These are phyloP conservation scores for Gymnopithys bicolor DNA, from an alignment of 2,797 vertebrate species.

Conservation along the genomic window DNA sequence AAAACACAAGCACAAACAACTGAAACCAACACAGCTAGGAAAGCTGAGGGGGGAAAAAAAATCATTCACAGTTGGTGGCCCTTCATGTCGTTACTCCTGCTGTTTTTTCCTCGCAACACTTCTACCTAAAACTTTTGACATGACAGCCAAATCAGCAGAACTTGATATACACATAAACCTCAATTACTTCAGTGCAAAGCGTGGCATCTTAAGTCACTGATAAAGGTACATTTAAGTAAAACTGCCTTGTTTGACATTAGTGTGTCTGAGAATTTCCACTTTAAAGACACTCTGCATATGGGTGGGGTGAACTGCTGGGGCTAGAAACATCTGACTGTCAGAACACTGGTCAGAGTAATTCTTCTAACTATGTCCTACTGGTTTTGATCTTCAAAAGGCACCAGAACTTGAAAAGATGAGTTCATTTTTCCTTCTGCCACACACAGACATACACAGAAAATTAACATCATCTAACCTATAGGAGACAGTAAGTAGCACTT, in stretches of 20 bases:
- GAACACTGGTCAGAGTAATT: not conserved
- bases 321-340: not conserved
- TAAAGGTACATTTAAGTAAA: not conserved
- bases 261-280: not conserved
- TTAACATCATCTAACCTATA: not conserved
- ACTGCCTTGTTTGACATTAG: not conserved
- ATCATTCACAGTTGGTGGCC: not conserved
- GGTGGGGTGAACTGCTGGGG: not conserved
- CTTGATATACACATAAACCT: not conserved
- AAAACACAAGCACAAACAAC: not conserved
- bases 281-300: not conserved
- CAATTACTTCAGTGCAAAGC: not conserved
- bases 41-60: not conserved
- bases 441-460: not conserved
- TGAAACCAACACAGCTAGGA: not conserved
- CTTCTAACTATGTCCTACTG: not conserved
- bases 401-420: not conserved
- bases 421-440: not conserved
- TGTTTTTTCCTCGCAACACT: not conserved
- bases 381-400: conserved; percentile 6
- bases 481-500: not conserved
- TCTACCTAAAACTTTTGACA: not conserved
- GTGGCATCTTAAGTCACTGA: not conserved
- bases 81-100: not conserved
- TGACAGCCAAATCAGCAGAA: not conserved